Conservation (phyloP, 2,888 invertebrate genomes). For the Lymantria monacha region DNA sequence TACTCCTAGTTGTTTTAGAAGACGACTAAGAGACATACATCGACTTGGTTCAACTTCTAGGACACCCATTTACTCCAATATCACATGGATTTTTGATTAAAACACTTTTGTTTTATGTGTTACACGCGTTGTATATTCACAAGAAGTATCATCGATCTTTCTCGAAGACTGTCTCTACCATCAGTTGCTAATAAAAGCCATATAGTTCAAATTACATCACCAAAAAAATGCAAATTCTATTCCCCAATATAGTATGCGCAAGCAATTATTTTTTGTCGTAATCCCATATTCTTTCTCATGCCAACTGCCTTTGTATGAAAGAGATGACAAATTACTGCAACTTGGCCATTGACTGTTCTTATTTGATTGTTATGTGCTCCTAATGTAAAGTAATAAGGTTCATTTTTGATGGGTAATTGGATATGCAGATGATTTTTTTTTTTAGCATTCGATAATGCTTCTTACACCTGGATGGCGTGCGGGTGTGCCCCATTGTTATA, state of each 20-base stretch:
- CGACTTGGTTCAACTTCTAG: no score
- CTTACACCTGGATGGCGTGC: conserved; percentile 31
- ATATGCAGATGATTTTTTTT: conserved; percentile 32
- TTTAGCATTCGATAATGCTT: conserved; percentile 11
- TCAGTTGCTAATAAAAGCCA: not conserved
- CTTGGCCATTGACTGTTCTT: not conserved
- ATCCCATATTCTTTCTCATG: conserved; percentile 17
- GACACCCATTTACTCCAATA: no score
- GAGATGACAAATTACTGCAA: conserved; percentile 12
- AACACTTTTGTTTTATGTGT: no score
- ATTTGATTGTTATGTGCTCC: not conserved
- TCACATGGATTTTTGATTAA: no score
- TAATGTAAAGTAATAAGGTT: conserved; percentile 4
- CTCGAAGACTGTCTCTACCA: not conserved
- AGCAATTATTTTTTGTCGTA: conserved; percentile 34
- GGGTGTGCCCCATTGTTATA: conserved; percentile 28
- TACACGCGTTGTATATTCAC: no score
- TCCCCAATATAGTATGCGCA: conserved; percentile 23
- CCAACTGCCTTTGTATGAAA: conserved; percentile 6
- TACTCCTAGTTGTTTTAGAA: no score
- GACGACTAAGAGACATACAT: no score
- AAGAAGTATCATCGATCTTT: not conserved
- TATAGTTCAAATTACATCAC: conserved; percentile 9
- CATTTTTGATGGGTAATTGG: conserved; percentile 5
- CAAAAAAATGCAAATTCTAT: conserved; percentile 26